Base-by-base conservation (phyloP, 2,113 vertebrate species). In the Catharus minimus region DNA sequence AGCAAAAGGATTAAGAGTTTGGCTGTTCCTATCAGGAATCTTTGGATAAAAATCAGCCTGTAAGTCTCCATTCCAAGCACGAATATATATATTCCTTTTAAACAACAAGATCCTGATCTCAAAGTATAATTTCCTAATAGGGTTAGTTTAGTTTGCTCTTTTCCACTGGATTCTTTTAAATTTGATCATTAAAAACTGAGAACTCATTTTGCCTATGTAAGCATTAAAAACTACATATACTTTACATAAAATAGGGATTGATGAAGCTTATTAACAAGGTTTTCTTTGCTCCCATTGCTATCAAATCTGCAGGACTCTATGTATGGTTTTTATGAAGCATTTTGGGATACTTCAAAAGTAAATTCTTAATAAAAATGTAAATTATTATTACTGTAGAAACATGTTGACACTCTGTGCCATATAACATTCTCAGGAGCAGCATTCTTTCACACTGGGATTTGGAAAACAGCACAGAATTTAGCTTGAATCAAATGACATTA, bases 401-500 rank as follows among this genome's bases (percentile, higher is more conserved):
- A 87, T 86, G n/a, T 92, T 96, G 96, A 85, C 58, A 89, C 62
- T 38, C 84, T 95, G 36, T 64, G 78, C 58, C 43, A 49, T 24
- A 50, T 53, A 94, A 75, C 88, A 92, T 94, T 95, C 83, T 93
- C 85, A 94, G 71, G 76, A 91, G 76, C 67, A 69, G 46, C 28
- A 30, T 91, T 83, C 55, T 89, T 86, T 93, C 87, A 92, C 88
- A 86, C 81, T 88, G 92, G 89, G 86, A 96, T 96, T 97, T 96
- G 81, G 95, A 96, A 92, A 93, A 84, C 19, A 91, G 47, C 93
- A 91, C 79, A 79, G 80, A 97, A 95, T 92, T 97, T 91, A 94
- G 65, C 82, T 89, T 94, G 92, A 97, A 95, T 96, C 92, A 96
- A 97, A 94, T 87, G 81, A 20, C 68, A 75, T 92, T 90, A 90